Conservation (phyloP, 2,888 invertebrate species). For the Chrysomela aeneicollis region DNA sequence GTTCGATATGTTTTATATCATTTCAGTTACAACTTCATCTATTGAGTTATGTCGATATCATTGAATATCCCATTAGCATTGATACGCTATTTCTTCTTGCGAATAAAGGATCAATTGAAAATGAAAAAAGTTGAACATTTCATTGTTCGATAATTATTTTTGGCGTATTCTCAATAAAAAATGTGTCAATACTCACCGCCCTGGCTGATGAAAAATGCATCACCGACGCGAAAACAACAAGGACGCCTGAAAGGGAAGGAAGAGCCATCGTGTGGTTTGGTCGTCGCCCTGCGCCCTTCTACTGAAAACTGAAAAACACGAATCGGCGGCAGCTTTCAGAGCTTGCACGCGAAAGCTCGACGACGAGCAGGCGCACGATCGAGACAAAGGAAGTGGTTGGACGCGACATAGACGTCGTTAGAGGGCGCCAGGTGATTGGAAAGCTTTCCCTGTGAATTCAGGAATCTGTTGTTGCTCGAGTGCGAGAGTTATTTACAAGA, state of each 20-base stretch:
- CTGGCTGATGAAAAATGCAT: slow-evolving; percentile 32
- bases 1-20: too few species aligned
- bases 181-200: slow-evolving; percentile 26
- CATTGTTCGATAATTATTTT: too few species aligned
- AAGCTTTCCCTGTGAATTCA: neutral
- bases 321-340: slow-evolving; percentile 18
- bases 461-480: neutral
- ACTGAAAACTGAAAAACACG: slow-evolving; percentile 13
- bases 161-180: neutral
- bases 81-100: too few species aligned
- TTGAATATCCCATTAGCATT: too few species aligned
- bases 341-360: slow-evolving; percentile 6
- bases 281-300: slow-evolving; percentile 19
- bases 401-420: too few species aligned
- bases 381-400: neutral
- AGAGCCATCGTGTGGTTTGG: slow-evolving; percentile 9
- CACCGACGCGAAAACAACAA: slow-evolving; percentile 24
- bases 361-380: slow-evolving; percentile 14
- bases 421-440: slow-evolving; percentile 18
- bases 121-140: too few species aligned
- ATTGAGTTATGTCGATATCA: too few species aligned
- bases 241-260: slow-evolving; percentile 6
- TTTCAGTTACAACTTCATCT: too few species aligned
- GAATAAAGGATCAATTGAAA: too few species aligned
- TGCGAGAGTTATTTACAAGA: too few species aligned